These are phyloP conservation scores for Scomber colias DNA, from an alignment of 2,113 vertebrate species.

Conservation along the genomic window DNA sequence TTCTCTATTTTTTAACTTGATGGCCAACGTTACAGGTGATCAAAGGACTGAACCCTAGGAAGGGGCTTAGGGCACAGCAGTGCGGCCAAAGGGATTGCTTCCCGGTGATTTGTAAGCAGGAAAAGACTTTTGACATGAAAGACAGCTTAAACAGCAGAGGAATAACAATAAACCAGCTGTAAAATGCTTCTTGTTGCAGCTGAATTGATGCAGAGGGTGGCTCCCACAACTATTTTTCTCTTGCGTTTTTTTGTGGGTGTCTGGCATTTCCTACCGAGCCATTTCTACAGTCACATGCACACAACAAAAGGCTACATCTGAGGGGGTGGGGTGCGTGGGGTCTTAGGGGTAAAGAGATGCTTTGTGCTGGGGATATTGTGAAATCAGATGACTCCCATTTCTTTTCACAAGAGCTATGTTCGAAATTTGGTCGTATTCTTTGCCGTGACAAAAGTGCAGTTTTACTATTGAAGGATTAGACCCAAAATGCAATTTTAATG, in stretches of 20 bases:
- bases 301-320: constrained; percentile 81
- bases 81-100: constrained; percentile 86
- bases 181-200: constrained; percentile 78
- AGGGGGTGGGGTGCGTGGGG: constrained; percentile 75
- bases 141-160: constrained; percentile 90
- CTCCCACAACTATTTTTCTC: constrained; percentile 79
- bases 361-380: constrained; percentile 78
- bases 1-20: constrained; percentile 89
- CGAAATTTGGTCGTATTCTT: constrained; percentile 71
- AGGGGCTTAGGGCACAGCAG: constrained; percentile 85
- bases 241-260: constrained; percentile 70
- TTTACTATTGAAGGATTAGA: constrained; percentile 70
- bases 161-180: constrained; percentile 91
- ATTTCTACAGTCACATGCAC: constrained; percentile 79
- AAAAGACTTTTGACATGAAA: constrained; percentile 95
- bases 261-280: constrained; percentile 80
- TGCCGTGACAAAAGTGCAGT: constrained; percentile 68
- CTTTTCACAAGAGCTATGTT: constrained; percentile 72
- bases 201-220: constrained; percentile 77
- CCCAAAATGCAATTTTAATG: constrained; percentile 72
- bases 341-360: constrained; percentile 77
- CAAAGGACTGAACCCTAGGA: constrained; percentile 87
- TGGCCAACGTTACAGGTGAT: constrained; percentile 91
- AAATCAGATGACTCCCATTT: constrained; percentile 76
- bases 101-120: constrained; percentile 92